Conservation (phyloP, 2,113 vertebrate species). For the Nothocercus nigrocapillus region DNA sequence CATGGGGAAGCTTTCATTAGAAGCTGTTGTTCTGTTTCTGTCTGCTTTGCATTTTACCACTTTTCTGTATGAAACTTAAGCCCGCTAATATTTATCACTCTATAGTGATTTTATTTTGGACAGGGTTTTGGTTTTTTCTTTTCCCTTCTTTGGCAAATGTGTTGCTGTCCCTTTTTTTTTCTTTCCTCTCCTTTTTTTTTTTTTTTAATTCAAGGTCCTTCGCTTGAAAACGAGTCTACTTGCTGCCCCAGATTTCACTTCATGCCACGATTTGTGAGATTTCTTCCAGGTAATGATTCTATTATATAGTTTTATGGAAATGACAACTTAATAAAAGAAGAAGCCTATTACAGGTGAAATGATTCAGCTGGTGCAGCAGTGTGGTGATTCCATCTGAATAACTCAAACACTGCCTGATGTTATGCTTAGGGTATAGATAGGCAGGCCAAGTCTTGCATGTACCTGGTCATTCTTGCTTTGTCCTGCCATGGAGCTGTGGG, state of each 20-base stretch:
- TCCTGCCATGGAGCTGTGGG: neutral
- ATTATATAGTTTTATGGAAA: neutral
- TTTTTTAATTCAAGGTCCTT: constrained; percentile 81
- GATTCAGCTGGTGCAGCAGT: neutral
- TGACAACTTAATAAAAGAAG: neutral
- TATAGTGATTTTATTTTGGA: neutral
- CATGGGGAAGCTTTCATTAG: neutral
- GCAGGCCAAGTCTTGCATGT: neutral
- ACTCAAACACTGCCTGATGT: neutral
- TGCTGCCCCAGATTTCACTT: constrained; percentile 94
- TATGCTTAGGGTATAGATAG: neutral
- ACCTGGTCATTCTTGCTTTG: neutral
- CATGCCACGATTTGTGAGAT: constrained; percentile 97
- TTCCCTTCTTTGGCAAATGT: neutral
- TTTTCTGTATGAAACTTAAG: neutral
- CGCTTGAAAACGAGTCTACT: constrained; percentile 76
- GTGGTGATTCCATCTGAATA: neutral
- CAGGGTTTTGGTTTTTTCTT: neutral
- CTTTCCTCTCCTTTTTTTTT: too few species aligned
- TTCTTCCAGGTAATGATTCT: constrained; percentile 89
- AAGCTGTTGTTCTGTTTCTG: neutral
- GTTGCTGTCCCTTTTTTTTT: neutral
- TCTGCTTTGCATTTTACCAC: neutral
- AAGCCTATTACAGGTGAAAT: neutral
- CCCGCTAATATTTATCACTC: neutral